Evolutionary conservation across 2,888 invertebrate species (phyloP), one percentile per base, ranked within the genome.

Genomic region (Scaptomyza polygonia): DNA sequence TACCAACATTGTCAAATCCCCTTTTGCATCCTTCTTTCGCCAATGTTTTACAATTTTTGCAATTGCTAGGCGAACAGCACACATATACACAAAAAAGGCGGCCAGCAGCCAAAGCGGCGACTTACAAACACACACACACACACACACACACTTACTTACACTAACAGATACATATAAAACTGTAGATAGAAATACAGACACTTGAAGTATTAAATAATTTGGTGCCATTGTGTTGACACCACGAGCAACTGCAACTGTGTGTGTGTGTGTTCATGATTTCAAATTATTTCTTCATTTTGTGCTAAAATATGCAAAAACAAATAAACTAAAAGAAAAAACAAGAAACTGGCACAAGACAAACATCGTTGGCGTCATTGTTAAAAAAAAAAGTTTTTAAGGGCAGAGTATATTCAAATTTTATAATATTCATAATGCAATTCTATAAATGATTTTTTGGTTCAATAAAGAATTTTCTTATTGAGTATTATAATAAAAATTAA

Each of bases 121-220:
- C 39, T 39, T 39, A 39, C 36, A 55, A 30, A 53, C 14, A 57
- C 16, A 57, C 16, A 57, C 16, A 57, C 16, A 51, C 9, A 32
- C 54, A 63, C 3, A 49, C 3, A 57, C 25, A 18, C 44, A 61
- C 11, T 47, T 45, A 36, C 14, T 8, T 7, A 14, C 14, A 36
- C 8, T 1, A 14, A 14, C 14, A 16, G 4, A 6, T 36, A 11
- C 39, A 39, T 39, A 39, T 39, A 16, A 0, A 39, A 16, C 39
- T 39, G 18, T 25, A 66, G 48, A 34, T 62, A 47, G 34, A 43
- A 53, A 57, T 47, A 66, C 77, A 83, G 77, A 83, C 80, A 84
- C 71, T 85, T 79, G 86, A 86, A 86, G 80, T 85, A 85, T 86
- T 87, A 88, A 85, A 88, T 85, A 85, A 85, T 85, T 88, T 85